Evolutionary conservation across 1,140 invertebrate species (phyloP), one percentile per base, ranked within the genome.

Genomic region (Pissodes strobi): DNA sequence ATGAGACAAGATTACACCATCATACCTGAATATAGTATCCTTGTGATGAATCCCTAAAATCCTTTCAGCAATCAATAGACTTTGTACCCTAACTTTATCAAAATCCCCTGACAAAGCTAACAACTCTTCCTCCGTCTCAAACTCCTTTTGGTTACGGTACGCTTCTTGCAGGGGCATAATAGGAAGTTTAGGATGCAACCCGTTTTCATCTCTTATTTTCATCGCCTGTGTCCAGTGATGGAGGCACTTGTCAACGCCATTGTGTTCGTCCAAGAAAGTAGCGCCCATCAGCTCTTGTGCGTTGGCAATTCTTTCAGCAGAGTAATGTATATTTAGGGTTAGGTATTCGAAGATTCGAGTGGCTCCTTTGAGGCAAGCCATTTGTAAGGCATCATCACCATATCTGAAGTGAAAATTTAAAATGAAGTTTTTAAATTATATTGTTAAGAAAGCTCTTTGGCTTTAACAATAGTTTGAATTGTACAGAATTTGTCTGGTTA

Each of bases 351-450:
- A 92, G 69, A 95, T 92, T 62, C 86, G 82, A 30, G 82, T 84
- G n/a, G 91, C 90, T 23, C 93, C 93, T 80, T 94, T 94, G 0
- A 95, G 80, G 76, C 92, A 94, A 4, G 94, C 92, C 22, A 91
- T 94, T 74, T 94, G 91, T 58, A 97, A 78, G 17, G 94, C 93
- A 84, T 96, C 93, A 79, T 96, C 94, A 30, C 91, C 90, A 73
- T 91, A 90, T 19, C 49, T 53, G n/a, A 53, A 21, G 8, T n/a
- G n/a, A n/a, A n/a, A n/a, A n/a, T n/a, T n/a, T n/a, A n/a, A n/a
- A n/a, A n/a, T n/a, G n/a, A n/a, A n/a, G n/a, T n/a, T n/a, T n/a
- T n/a, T n/a, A n/a, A n/a, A n/a, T n/a, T n/a, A n/a, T n/a, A n/a
- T n/a, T n/a, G n/a, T n/a, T n/a, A n/a, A n/a, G n/a, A n/a, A n/a